These are phyloP conservation scores for Larimichthys polyactis DNA, from an alignment of 2,113 vertebrate species.

Conservation along the genomic window DNA sequence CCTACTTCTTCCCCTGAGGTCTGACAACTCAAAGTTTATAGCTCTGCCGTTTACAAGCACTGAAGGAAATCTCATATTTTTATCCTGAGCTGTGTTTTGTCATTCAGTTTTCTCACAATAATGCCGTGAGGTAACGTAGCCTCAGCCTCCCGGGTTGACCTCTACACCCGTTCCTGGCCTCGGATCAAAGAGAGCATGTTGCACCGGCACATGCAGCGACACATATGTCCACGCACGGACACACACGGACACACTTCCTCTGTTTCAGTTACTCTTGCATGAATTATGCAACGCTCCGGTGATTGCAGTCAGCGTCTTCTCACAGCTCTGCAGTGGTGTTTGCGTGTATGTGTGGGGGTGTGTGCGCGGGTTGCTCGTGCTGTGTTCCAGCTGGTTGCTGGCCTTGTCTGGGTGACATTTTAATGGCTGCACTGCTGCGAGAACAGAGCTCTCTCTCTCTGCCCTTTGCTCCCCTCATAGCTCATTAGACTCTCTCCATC, in stretches of 20 bases:
- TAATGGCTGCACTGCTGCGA: slow-evolving; percentile 73
- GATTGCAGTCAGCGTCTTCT: slow-evolving; percentile 60
- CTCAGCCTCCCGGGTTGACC: slow-evolving; percentile 37
- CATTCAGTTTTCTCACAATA: background rate
- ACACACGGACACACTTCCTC: slow-evolving; percentile 23
- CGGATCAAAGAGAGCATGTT: slow-evolving; percentile 43
- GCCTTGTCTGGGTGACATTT: slow-evolving; percentile 74
- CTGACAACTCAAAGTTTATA: background rate
- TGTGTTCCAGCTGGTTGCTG: slow-evolving; percentile 70
- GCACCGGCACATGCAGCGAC: slow-evolving; percentile 50
- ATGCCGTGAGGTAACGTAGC: background rate
- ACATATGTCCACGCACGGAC: slow-evolving; percentile 59
- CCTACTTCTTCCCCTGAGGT: background rate
- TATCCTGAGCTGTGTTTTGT: background rate
- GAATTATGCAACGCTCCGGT: slow-evolving; percentile 65
- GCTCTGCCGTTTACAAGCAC: background rate
- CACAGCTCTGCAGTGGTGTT: slow-evolving; percentile 51
- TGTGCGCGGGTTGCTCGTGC: slow-evolving; percentile 21
- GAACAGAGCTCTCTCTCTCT: slow-evolving; percentile 59
- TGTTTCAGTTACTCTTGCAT: slow-evolving; percentile 51
- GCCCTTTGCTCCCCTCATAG: slow-evolving; percentile 67
- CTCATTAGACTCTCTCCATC: slow-evolving; percentile 54
- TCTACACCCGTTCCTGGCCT: slow-evolving; percentile 38
- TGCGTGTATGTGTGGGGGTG: slow-evolving; percentile 6
- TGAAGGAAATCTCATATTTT: background rate